phyloP scores from a whole-genome alignment of 2,797 vertebrate species.

The Limosa lapponica region DNA sequence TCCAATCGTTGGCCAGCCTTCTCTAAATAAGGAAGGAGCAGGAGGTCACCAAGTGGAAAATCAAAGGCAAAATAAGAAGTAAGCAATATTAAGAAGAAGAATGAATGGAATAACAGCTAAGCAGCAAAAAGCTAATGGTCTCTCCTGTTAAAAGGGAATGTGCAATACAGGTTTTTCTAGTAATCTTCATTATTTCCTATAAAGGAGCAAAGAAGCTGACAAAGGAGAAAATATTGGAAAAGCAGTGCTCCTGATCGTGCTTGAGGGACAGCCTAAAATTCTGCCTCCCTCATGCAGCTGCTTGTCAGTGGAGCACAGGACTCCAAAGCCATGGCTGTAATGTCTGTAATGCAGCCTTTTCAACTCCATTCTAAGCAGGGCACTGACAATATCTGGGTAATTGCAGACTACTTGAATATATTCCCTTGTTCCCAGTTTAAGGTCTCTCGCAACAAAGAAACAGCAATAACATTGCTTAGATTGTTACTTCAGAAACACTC shows the following conservation, averaged over 20 bases:
- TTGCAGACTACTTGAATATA: neutral
- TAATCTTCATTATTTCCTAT: neutral
- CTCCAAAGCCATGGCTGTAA: neutral
- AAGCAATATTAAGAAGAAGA: neutral
- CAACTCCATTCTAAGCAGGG: neutral
- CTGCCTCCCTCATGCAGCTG: neutral
- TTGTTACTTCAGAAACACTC: neutral
- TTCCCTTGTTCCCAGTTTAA: neutral
- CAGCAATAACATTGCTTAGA: neutral
- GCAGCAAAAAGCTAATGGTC: neutral
- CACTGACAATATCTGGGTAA: neutral
- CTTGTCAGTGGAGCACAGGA: neutral
- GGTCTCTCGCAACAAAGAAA: neutral
- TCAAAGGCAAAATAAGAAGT: neutral
- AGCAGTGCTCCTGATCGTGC: neutral
- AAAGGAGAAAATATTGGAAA: neutral
- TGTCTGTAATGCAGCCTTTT: slow-evolving; percentile 11
- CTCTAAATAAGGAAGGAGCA: neutral
- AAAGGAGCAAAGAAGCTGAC: neutral
- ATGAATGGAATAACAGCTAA: neutral
- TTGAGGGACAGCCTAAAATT: neutral
- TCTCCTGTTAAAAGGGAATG: neutral
- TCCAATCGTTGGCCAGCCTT: neutral
- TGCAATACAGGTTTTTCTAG: neutral
- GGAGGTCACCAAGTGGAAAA: neutral